A percentile compares a stretch with the other conserved stretches of the same genome.
Conservation (phyloP, 2,888 invertebrate genomes). For the Leucoma salicis region DNA sequence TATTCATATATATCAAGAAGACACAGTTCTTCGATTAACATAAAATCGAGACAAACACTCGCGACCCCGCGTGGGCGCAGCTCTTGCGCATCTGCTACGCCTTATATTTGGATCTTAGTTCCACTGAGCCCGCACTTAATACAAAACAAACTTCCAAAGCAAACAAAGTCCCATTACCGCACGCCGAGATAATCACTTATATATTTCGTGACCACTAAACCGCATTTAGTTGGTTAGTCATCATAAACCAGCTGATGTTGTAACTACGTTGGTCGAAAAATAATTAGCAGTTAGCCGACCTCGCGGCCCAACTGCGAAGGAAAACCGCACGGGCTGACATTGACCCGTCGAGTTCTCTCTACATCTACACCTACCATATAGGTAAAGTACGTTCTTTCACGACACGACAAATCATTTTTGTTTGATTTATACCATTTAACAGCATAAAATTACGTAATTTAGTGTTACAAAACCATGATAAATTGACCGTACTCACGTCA, state of each 20-base stretch:
- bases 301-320: slow-evolving; percentile 53
- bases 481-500: no score
- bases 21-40: slow-evolving; percentile 82
- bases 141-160: slow-evolving; percentile 30
- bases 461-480: slow-evolving; percentile 36
- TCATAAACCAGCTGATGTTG: slow-evolving; percentile 56
- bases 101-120: slow-evolving; percentile 21
- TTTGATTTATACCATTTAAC: neutral
- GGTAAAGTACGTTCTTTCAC: slow-evolving; percentile 13
- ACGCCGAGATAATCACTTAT: slow-evolving; percentile 43
- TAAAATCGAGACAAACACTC: slow-evolving; percentile 65
- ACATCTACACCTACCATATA: slow-evolving; percentile 20
- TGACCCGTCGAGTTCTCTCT: slow-evolving; percentile 56
- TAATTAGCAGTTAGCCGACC: slow-evolving; percentile 73
- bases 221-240: slow-evolving; percentile 57
- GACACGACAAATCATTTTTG: slow-evolving; percentile 20
- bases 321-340: slow-evolving; percentile 67
- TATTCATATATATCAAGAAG: slow-evolving; percentile 38
- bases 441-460: no score
- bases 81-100: slow-evolving; percentile 40
- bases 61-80: slow-evolving; percentile 66
- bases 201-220: slow-evolving; percentile 56
- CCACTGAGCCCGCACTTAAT: slow-evolving; percentile 9
- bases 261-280: slow-evolving; percentile 64
- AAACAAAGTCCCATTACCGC: slow-evolving; percentile 30